phyloP scores from a whole-genome alignment of 2,797 vertebrate species.

The Alauda arvensis region DNA sequence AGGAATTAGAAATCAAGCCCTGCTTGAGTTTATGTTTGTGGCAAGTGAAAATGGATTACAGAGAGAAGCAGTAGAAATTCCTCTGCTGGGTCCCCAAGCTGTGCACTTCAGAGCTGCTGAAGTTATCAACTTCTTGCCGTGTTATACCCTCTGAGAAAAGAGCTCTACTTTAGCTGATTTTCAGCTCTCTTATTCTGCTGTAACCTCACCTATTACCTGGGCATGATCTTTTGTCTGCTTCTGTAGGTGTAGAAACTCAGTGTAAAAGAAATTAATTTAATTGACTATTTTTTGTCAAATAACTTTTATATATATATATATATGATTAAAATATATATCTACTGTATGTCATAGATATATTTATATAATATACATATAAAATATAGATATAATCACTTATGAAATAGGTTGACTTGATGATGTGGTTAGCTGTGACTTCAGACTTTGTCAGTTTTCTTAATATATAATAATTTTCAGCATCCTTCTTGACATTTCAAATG shows the following conservation, averaged over 20 bases:
- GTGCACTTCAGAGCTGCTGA: neutral
- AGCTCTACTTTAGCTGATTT: neutral
- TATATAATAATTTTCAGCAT: neutral
- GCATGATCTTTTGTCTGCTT: neutral
- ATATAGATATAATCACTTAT: neutral
- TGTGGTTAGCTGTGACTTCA: neutral
- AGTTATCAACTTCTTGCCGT: neutral
- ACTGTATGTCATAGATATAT: no score
- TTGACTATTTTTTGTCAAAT: neutral
- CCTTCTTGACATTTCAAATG: neutral
- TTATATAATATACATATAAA: no score
- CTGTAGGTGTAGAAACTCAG: neutral
- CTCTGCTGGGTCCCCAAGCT: neutral
- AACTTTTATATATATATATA: neutral
- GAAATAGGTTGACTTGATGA: neutral
- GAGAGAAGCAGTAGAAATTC: neutral
- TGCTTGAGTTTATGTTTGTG: neutral
- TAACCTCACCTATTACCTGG: neutral
- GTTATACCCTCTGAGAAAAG: neutral
- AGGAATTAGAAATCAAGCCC: neutral
- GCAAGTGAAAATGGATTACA: neutral
- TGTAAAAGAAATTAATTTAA: fast-evolving
- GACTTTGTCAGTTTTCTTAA: neutral
- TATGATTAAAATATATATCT: no score
- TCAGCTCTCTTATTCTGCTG: neutral